phyloP scores from a whole-genome alignment of 2,888 invertebrate genomes.

The Drosophila nr. perissopoda region DNA sequence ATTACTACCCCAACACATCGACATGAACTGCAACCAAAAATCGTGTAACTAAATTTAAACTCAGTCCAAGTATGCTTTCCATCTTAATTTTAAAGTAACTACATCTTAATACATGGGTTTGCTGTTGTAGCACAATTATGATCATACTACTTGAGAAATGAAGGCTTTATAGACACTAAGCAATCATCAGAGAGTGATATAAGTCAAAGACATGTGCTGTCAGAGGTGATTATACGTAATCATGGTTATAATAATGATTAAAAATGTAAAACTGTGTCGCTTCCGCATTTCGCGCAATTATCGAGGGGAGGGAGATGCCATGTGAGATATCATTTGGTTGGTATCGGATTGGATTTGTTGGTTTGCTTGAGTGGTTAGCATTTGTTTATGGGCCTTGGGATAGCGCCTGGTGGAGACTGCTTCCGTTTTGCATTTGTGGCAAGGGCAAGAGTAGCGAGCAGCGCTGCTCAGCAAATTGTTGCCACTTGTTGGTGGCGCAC shows the following conservation, averaged over 20 bases:
- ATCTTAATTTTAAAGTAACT: too few species aligned
- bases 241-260: constrained; percentile 14
- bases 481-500: constrained; percentile 52
- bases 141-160: neutral
- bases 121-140: neutral
- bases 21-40: too few species aligned
- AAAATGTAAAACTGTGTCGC: constrained; percentile 49
- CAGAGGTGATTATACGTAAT: neutral
- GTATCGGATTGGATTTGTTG: constrained; percentile 17
- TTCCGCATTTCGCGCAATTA: constrained; percentile 60
- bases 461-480: constrained; percentile 59
- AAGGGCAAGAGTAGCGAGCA: constrained; percentile 30
- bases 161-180: neutral
- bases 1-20: too few species aligned
- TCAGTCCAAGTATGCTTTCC: too few species aligned
- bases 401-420: constrained; percentile 46
- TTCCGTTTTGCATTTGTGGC: constrained; percentile 43
- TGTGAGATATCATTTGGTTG: constrained; percentile 21
- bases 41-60: too few species aligned
- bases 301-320: constrained; percentile 7
- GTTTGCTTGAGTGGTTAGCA: constrained; percentile 35
- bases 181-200: neutral
- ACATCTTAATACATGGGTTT: rapidly evolving
- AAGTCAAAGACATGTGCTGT: neutral
- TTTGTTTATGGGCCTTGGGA: constrained; percentile 15